These are phyloP conservation scores for Antedon bifida DNA, from an alignment of 35 echinoderm and acorn worm genomes.

Conservation along the genomic window DNA sequence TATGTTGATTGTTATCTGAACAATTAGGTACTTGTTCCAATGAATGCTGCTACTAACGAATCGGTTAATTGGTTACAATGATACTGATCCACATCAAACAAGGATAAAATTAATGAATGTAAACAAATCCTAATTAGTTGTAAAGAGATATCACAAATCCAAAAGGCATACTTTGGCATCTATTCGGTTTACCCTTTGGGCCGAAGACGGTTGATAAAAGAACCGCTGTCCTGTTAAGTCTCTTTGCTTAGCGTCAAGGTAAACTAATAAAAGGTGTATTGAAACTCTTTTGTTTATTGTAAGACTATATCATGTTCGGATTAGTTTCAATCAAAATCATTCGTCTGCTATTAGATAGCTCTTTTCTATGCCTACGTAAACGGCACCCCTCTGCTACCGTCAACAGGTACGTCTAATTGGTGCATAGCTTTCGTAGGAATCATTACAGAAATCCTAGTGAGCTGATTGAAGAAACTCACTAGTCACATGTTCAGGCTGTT, in stretches of 20 bases:
- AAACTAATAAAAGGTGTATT: constrained; percentile 1
- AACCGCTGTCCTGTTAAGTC: neutral
- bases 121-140: neutral
- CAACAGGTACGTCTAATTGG: neutral
- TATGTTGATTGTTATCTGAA: too few species aligned
- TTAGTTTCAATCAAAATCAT: neutral
- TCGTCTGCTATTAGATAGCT: neutral
- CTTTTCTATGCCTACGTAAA: neutral
- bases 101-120: neutral
- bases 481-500: neutral
- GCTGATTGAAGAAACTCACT: neutral
- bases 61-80: neutral
- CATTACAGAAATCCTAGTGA: neutral
- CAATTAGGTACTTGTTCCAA: too few species aligned
- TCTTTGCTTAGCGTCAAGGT: neutral
- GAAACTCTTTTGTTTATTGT: neutral
- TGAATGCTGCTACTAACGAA: too few species aligned
- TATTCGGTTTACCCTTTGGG: neutral
- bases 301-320: neutral
- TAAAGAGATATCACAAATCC: neutral
- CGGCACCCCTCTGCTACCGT: neutral
- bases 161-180: neutral
- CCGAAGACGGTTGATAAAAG: neutral
- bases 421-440: neutral
- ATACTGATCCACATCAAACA: neutral